A percentile compares a stretch with the other conserved stretches of the same genome.
Evolutionary conservation across 92 coral and sea anemone species (phyloP).

Genomic region (Epizoanthus illoricatus): DNA sequence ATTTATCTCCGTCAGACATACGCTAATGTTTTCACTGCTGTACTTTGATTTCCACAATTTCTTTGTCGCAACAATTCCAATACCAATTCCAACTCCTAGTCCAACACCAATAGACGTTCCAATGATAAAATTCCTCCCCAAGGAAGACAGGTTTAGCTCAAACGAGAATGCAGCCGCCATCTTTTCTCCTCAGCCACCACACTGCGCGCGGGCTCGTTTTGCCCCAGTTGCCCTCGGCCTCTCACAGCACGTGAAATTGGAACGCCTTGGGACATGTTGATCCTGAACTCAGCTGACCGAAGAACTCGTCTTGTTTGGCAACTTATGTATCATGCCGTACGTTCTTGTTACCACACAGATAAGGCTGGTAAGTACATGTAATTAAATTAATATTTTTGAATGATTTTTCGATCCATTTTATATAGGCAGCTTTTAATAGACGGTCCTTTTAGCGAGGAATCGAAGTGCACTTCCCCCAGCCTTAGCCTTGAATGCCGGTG

Average conservation of each 20-base stretch:
- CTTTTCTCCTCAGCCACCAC: conserved; percentile 37
- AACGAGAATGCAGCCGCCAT: conserved; percentile 63
- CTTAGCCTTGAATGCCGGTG: no score
- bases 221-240: background rate
- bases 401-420: background rate
- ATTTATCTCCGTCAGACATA: conserved; percentile 63
- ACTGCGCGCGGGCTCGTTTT: background rate
- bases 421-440: background rate
- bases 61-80: conserved; percentile 61
- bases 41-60: conserved; percentile 43
- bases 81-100: conserved; percentile 80
- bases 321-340: background rate
- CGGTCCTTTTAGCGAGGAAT: no score
- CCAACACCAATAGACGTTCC: conserved; percentile 88
- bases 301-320: background rate
- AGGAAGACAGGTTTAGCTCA: conserved; percentile 52
- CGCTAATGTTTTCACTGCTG: conserved; percentile 63
- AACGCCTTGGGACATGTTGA: background rate
- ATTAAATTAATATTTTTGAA: background rate
- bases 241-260: background rate
- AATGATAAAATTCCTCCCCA: conserved; percentile 60
- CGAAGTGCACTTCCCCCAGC: no score
- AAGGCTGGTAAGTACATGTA: background rate
- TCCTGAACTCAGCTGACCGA: background rate
- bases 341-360: conserved; percentile 13